These are phyloP conservation scores for Serilophus lunatus DNA, from an alignment of 2,113 vertebrate species.

Conservation along the genomic window DNA sequence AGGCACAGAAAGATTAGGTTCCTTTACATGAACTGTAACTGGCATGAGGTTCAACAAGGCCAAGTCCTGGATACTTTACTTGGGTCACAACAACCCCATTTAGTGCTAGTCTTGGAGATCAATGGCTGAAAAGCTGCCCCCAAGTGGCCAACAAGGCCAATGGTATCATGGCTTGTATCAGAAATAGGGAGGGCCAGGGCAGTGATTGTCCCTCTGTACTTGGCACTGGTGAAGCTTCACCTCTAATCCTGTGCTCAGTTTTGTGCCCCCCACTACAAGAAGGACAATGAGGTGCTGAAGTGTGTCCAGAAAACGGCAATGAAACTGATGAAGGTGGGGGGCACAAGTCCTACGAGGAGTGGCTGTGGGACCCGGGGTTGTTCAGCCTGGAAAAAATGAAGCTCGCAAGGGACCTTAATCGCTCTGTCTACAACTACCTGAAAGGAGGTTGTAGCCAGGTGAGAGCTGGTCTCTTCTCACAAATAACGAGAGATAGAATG, in stretches of 20 bases:
- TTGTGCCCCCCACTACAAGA: not conserved
- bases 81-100: not conserved
- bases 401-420: not conserved
- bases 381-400: not conserved
- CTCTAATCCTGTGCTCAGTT: fast-evolving
- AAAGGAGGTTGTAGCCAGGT: not conserved
- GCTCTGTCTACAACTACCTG: not conserved
- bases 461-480: fast-evolving
- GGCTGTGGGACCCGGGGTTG: fast-evolving
- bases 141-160: not conserved
- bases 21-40: not conserved
- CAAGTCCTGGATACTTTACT: not conserved
- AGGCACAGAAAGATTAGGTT: not conserved
- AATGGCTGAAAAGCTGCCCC: fast-evolving
- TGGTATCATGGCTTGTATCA: fast-evolving
- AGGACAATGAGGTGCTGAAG: not conserved
- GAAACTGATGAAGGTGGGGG: not conserved
- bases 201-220: not conserved
- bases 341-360: fast-evolving
- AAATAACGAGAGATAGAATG: not conserved
- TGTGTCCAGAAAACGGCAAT: fast-evolving
- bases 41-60: not conserved
- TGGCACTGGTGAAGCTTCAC: fast-evolving
- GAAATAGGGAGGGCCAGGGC: fast-evolving
- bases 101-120: fast-evolving